Evolutionary conservation across 2,797 vertebrate genomes (phyloP), one percentile per base, ranked within the genome.

Genomic region (Synaphobranchus kaupii): DNA sequence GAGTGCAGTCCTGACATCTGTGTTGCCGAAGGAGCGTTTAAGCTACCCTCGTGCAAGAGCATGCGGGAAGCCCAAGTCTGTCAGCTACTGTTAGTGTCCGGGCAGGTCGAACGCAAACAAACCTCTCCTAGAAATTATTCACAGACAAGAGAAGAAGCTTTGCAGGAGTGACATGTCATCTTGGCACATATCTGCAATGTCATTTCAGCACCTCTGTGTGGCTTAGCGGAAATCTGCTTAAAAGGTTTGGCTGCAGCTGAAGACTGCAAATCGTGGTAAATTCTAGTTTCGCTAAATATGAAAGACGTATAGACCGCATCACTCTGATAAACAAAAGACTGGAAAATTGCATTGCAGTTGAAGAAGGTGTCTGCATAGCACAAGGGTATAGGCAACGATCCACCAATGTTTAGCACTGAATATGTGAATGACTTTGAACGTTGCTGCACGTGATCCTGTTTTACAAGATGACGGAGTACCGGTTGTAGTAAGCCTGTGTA

Each of bases 181-280:
- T 76, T 58, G 83, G 88, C 88, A 87, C 4, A 12, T 73, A 68
- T 17, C 81, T 50, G 80, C 9, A 85, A 88, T 84, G 78, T 63
- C 73, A 89, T 84, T n/a, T 89, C 91, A 90, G 90, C 89, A 90
- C 91, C 93, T 90, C 91, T 84, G 83, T 83, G 44, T 0, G 86
- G 58, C 4, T 47, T 20, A 84, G n/a, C 47, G n/a, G 80, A 58
- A 83, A 78, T 78, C 44, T 85, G 60, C 15, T 78, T 86, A 81
- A 50, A 4, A 84, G 84, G 22, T 78, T 85, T 85, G 90, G 93
- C 93, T 89, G 91, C 92, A 89, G 92, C 87, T 89, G 12, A 60
- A 89, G 89, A 86, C 87, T 34, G 87, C 78, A 88, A 44, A 47
- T 56, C 6, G 25, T n/a, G 68, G 31, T 48, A 7, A 28, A 83